A percentile compares a stretch with the other conserved stretches of the same genome.
Evolutionary conservation across 2,888 invertebrate genomes (phyloP).

Genomic region (Chrysodeixis includens): DNA sequence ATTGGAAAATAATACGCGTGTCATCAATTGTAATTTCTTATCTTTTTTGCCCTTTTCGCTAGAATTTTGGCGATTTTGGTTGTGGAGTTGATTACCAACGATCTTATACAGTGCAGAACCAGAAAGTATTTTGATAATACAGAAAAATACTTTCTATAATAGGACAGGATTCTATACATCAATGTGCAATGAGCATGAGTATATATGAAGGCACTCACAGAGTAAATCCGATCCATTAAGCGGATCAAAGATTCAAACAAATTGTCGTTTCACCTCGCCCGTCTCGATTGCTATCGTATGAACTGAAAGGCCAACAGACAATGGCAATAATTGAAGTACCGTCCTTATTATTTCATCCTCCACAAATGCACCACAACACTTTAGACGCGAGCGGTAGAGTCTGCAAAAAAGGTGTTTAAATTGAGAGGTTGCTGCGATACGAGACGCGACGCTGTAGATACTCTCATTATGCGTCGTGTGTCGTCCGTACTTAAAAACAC

Average conservation of each 20-base stretch:
- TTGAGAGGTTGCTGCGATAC: conserved; percentile 28
- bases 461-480: conserved; percentile 71
- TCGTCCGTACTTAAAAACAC: conserved; percentile 64
- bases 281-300: too few species aligned
- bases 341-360: not conserved
- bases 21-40: conserved; percentile 49
- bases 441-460: conserved; percentile 29
- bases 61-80: not conserved
- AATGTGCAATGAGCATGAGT: too few species aligned
- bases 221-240: too few species aligned
- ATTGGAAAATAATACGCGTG: conserved; percentile 44
- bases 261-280: too few species aligned
- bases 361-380: not conserved
- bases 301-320: not conserved
- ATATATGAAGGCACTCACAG: too few species aligned
- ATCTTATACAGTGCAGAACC: not conserved
- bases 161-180: too few species aligned
- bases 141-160: too few species aligned
- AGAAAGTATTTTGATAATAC: not conserved
- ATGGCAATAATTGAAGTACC: not conserved
- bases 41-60: conserved; percentile 1
- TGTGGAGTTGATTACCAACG: not conserved
- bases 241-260: too few species aligned
- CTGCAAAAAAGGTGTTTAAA: conserved; percentile 32
- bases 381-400: not conserved